Evolutionary conservation across 2,113 vertebrate species (phyloP).

Genomic region (Salvator merianae): DNA sequence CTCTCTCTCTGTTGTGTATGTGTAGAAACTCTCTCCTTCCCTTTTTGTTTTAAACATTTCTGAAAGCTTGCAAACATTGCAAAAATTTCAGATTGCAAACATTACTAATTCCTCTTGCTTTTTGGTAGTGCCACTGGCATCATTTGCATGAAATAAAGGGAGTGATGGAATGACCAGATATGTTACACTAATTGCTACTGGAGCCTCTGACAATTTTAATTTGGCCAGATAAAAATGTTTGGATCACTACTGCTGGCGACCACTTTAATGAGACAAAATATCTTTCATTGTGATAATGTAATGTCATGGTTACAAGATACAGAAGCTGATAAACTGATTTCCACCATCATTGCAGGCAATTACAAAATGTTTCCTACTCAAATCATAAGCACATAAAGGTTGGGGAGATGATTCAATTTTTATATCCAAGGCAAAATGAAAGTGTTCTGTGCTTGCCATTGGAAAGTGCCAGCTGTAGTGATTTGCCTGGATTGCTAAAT

Average conservation of each 20-base stretch:
- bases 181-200: background rate
- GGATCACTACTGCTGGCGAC: background rate
- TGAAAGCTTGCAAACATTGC: background rate
- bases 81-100: background rate
- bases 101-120: background rate
- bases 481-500: background rate
- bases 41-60: background rate
- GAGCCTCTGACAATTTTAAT: background rate
- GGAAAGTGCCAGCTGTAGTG: background rate
- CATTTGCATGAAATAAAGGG: background rate
- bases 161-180: background rate
- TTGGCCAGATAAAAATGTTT: background rate
- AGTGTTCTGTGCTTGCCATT: background rate
- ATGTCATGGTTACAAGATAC: background rate
- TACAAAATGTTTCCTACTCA: background rate
- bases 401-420: constrained; percentile 7
- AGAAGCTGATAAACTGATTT: background rate
- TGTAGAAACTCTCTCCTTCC: background rate
- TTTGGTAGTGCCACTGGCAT: background rate
- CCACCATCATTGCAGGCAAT: background rate
- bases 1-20: background rate
- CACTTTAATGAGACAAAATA: background rate
- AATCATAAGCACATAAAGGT: background rate
- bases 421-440: constrained; percentile 3
- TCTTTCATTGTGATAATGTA: background rate